phyloP scores from a whole-genome alignment of 2,797 vertebrate genomes.

The Synaphobranchus kaupii region DNA sequence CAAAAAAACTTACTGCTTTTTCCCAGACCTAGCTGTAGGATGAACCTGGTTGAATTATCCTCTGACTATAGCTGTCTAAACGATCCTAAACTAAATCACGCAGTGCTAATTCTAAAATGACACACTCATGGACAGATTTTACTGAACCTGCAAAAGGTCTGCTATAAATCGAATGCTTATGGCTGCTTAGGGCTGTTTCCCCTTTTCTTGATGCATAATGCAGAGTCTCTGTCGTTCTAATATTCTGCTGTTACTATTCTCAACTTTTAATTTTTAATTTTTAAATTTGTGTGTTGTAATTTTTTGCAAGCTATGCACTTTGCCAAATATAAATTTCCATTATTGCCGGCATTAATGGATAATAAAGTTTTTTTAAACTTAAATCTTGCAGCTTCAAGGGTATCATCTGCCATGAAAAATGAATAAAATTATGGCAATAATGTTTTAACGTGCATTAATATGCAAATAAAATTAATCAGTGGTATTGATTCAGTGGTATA shows the following conservation, averaged over 20 bases:
- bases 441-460: not conserved
- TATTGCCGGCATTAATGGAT: no score
- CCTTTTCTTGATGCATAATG: not conserved
- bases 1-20: not conserved
- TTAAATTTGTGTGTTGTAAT: no score
- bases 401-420: not conserved
- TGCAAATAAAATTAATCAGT: not conserved
- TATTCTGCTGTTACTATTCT: not conserved
- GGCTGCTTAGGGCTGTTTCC: not conserved
- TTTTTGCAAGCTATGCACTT: no score
- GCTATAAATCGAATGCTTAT: not conserved
- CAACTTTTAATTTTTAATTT: no score
- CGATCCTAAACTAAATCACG: not conserved
- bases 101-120: not conserved
- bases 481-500: not conserved
- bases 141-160: not conserved
- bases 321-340: no score
- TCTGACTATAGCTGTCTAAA: not conserved
- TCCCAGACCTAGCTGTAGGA: not conserved
- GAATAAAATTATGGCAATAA: not conserved
- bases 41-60: not conserved
- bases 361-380: no score
- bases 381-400: no score
- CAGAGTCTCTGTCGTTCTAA: not conserved
- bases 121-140: not conserved